phyloP scores from a whole-genome alignment of 2,888 invertebrate genomes.

The Thecophora atra region DNA sequence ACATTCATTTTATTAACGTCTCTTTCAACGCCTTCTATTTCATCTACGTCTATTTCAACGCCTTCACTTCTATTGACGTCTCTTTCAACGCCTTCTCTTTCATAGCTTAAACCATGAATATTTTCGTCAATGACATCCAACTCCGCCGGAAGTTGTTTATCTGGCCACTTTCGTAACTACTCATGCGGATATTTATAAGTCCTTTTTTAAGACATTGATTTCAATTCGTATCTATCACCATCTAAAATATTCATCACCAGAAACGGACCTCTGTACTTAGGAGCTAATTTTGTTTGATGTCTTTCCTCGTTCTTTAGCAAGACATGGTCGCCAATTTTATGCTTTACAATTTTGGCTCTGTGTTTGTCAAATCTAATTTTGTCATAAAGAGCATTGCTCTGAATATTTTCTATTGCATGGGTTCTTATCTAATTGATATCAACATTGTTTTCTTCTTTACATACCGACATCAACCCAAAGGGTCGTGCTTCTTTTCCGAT shows the following conservation, averaged over 20 bases:
- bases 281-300: constrained; percentile 37
- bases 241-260: constrained; percentile 10
- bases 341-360: constrained; percentile 28
- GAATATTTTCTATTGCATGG: constrained; percentile 31
- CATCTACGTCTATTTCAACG: constrained; percentile 6
- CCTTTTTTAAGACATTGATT: constrained; percentile 7
- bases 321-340: constrained; percentile 35
- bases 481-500: constrained; percentile 31
- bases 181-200: constrained; percentile 25
- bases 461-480: constrained; percentile 10
- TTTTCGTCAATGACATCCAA: constrained; percentile 3
- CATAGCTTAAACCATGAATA: background rate
- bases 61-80: constrained; percentile 3
- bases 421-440: constrained; percentile 31
- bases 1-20: background rate
- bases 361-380: constrained; percentile 29
- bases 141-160: constrained; percentile 13
- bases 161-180: constrained; percentile 15
- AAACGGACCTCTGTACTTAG: constrained; percentile 37
- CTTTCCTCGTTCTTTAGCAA: constrained; percentile 36
- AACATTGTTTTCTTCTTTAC: constrained; percentile 13
- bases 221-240: constrained; percentile 10
- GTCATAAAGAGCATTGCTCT: constrained; percentile 21
- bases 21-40: background rate
- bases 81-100: constrained; percentile 18